Evolutionary conservation across 53 echinoderm and acorn worm genomes (phyloP), one percentile per base, ranked within the genome.

Genomic region (Zoroaster sp.): DNA sequence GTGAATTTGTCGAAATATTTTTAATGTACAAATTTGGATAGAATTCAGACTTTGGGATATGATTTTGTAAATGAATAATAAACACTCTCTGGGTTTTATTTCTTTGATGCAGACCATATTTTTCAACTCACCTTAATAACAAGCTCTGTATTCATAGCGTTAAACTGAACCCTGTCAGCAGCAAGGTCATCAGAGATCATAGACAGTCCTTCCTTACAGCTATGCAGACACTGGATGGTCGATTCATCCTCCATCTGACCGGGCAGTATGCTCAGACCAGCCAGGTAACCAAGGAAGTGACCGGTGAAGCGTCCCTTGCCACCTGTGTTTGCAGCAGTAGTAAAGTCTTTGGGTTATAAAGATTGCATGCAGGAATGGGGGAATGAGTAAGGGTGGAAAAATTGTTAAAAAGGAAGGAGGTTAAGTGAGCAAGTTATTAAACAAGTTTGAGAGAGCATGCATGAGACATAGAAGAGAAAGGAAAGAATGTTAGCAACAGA

Each of bases 181-280:
- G 99, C 91, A 6, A 98, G 89, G 77, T 92, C 87, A 5, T 93
- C 94, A 15, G 93, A 49, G 10, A 76, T 49, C 75, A 98, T 82
- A 23, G 91, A 89, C 37, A 98, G 85, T 7, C 96, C 96, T 87
- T 98, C 99, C 76, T 98, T 95, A 83, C 99, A 98, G 72, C 93
- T 89, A 74, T 93, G 89, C 88, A 98, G 75, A 25, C 99, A 98
- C 49, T 87, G 33, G 80, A 98, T 94, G 43, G 94, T 96, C n/a
- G 91, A 77, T 18, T 94, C 81, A n/a, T 69, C 78, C 67, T 98
- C 99, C 18, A 88, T 89, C 23, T 91, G 89, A 33, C 99, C 96
- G 3, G 96, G 96, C 4, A 95, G 88, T 78, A 98, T 86, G 80
- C 96, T 96, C 55, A 98, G 93, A 2, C 99, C 96, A 12, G 99